Evolutionary conservation across 1,140 invertebrate genomes (phyloP).

Genomic region (Drosophila miranda): DNA sequence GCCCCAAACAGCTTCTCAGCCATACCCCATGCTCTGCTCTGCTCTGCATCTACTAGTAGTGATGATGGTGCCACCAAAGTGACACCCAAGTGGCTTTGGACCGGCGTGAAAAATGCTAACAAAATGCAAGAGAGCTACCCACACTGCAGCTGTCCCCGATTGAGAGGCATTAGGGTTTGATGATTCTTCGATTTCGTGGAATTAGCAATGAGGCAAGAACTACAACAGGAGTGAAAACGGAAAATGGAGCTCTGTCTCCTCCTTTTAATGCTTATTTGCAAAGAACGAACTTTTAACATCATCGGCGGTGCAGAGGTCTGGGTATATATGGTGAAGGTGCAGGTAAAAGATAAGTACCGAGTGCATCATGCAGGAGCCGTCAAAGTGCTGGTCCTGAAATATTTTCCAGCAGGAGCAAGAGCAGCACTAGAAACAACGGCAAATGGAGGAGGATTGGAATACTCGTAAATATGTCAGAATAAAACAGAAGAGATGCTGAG

Average conservation of each 20-base stretch:
- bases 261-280: conserved; percentile 41
- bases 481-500: too few relatives aligned
- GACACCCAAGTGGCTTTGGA: conserved; percentile 50
- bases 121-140: conserved; percentile 38
- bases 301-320: neutral
- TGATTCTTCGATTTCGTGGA: conserved; percentile 63
- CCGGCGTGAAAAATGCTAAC: conserved; percentile 57
- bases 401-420: conserved; percentile 4
- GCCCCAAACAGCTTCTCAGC: conserved; percentile 4
- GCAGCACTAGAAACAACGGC: neutral
- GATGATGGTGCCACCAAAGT: conserved; percentile 23
- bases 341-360: conserved; percentile 1
- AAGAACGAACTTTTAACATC: neutral
- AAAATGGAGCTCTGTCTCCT: too few relatives aligned
- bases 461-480: too few relatives aligned
- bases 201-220: conserved; percentile 53
- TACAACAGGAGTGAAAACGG: conserved; percentile 14
- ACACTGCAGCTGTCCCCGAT: conserved; percentile 6
- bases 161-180: conserved; percentile 55
- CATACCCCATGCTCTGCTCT: conserved; percentile 21
- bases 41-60: conserved; percentile 37
- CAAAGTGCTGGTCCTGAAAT: conserved; percentile 10
- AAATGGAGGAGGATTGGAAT: too few relatives aligned
- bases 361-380: conserved; percentile 13
- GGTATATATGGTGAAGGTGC: neutral